A percentile compares a stretch with the other conserved stretches of the same genome.
Evolutionary conservation across 2,797 vertebrate genomes (phyloP).

Genomic region (Onychomys torridus): DNA sequence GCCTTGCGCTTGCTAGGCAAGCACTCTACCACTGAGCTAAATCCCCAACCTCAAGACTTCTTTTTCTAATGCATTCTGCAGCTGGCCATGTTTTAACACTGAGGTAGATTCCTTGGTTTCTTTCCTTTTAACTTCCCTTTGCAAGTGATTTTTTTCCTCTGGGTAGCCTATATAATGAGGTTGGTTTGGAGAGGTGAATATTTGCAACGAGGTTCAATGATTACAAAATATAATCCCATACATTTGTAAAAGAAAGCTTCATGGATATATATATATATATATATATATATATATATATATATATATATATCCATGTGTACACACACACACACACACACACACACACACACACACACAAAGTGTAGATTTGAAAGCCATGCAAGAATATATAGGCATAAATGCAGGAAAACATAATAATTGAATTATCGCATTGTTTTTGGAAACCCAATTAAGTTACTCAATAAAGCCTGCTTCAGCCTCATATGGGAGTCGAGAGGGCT

Average conservation of each 20-base stretch:
- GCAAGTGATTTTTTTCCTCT: constrained; percentile 7
- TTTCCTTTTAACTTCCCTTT: constrained; percentile 3
- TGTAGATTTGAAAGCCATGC: constrained; percentile 48
- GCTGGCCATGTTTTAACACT: neutral
- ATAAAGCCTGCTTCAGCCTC: constrained; percentile 30
- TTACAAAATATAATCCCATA: constrained; percentile 70
- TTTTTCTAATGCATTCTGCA: neutral
- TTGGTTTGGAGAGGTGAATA: constrained; percentile 26
- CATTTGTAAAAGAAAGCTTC: constrained; percentile 63
- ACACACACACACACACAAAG: too few relatives aligned
- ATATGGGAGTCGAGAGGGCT: neutral
- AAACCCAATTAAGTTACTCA: constrained; percentile 11
- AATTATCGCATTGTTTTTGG: constrained; percentile 57
- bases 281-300: too few relatives aligned
- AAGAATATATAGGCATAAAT: constrained; percentile 47
- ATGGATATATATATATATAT: constrained; percentile 69
- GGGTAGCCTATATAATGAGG: constrained; percentile 61
- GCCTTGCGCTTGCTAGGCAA: too few relatives aligned
- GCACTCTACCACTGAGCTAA: too few relatives aligned
- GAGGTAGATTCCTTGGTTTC: neutral
- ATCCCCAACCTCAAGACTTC: neutral
- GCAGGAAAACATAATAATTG: constrained; percentile 57
- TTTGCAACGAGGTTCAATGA: constrained; percentile 59
- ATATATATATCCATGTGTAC: too few relatives aligned
- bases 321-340: too few relatives aligned